Percentiles rank a stretch among this genome's conserved stretches.
Evolutionary conservation across 2,888 invertebrate species (phyloP).

Genomic region (Acronicta aceris): DNA sequence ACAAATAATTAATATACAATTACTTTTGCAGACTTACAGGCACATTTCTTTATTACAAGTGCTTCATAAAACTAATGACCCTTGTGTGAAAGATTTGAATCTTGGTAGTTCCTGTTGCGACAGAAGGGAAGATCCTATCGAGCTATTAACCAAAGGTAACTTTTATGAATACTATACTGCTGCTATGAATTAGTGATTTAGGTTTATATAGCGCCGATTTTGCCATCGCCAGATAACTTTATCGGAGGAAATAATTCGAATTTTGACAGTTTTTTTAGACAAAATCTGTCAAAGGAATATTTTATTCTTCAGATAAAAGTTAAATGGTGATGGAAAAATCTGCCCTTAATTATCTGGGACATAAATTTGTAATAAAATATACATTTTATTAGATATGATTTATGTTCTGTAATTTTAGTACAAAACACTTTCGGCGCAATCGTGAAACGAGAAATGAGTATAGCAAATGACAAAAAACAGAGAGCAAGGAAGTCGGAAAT

Average conservation of each 20-base stretch:
- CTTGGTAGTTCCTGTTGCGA: conserved; percentile 47
- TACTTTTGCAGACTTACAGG: conserved; percentile 71
- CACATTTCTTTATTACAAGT: conserved; percentile 82
- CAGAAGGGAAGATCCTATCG: conserved; percentile 74
- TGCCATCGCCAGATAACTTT: no score
- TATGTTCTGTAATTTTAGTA: conserved; percentile 65
- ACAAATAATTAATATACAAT: not conserved
- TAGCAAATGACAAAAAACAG: conserved; percentile 61
- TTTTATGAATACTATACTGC: no score
- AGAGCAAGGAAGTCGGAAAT: conserved; percentile 60
- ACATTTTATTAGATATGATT: no score
- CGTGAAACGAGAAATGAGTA: conserved; percentile 73
- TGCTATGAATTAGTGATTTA: no score
- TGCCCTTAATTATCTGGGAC: no score
- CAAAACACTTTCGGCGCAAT: conserved; percentile 78
- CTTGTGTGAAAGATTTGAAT: conserved; percentile 52
- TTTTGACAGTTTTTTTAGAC: no score
- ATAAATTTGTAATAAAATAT: no score
- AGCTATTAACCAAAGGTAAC: conserved; percentile 78
- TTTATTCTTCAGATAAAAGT: no score
- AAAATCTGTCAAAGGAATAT: no score
- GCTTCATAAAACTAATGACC: conserved; percentile 80
- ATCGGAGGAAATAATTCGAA: no score
- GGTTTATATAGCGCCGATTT: no score
- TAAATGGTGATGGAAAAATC: no score